Base-by-base conservation (phyloP, 2,797 vertebrate genomes). In the Pteropus rufus region DNA sequence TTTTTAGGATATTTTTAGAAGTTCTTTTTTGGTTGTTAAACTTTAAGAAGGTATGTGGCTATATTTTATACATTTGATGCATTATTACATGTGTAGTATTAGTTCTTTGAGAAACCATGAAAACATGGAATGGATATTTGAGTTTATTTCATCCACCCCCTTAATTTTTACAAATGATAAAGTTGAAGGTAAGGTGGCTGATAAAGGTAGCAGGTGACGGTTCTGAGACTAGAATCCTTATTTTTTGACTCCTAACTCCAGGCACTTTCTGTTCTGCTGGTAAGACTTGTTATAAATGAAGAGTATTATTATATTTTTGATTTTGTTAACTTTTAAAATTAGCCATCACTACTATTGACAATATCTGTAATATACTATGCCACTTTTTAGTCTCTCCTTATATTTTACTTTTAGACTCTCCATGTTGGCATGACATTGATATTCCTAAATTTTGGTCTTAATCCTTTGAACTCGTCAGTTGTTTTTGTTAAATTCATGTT, bases 401-500 rank as follows among this genome's bases (percentile, higher is more conserved):
- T 64, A 81, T 91, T 94, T 87, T 56, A 92, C 58, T 87, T 89
- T 85, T 77, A 92, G 89, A 69, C 46, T 85, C 39, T 83, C 69
- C 34, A 7, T 79, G 67, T 95, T 96, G 93, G 83, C 44, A 16
- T 93, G 64, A 29, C 65, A 67, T 31, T 85, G 60, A 41, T 79
- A 31, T 92, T 93, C 76, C 52, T 80, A 76, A 76, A 39, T 70
- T 89, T 93, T 89, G 49, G 19, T 89, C 75, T 96, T 93, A 93
- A 44, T 96, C 76, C 52, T 97, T 96, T 95, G 93, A 97, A 94
- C 89, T 91, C 91, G 67, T 91, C 67, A 16, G 95, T 93, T 97
- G 82, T 95, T 96, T 97, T 93, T 91, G 82, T 93, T 91, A 91
- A 96, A 90, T 80, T 96, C 93, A 77, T 14, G 86, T 96, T 97